These are phyloP conservation scores for Fratercula arctica DNA, from an alignment of 2,797 vertebrate species.

Conservation along the genomic window DNA sequence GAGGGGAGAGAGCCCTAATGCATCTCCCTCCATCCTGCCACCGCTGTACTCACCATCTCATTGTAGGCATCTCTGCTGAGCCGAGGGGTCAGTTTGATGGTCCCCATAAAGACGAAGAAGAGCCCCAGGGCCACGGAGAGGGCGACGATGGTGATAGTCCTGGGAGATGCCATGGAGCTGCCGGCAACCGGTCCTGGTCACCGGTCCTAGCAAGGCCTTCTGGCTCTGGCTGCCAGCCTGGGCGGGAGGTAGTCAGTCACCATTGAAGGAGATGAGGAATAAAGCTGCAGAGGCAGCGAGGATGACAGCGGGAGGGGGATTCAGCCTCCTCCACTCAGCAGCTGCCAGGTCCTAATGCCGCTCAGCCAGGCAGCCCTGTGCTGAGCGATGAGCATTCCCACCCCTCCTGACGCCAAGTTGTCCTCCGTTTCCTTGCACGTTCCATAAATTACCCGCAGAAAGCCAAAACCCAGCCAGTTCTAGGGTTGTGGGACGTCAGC, in stretches of 20 bases:
- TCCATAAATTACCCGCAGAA: neutral
- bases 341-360: conserved; percentile 78
- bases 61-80: conserved; percentile 96
- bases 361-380: neutral
- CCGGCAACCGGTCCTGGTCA: neutral
- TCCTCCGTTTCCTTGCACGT: neutral
- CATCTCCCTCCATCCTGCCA: neutral
- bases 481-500: neutral
- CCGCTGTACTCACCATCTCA: conserved; percentile 91
- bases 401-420: neutral
- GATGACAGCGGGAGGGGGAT: conserved; percentile 48
- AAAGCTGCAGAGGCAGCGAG: conserved; percentile 63
- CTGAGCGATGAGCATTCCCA: neutral
- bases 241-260: conserved; percentile 52
- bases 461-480: neutral
- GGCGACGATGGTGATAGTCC: conserved; percentile 93
- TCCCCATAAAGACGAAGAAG: conserved; percentile 99
- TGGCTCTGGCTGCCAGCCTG: conserved; percentile 36
- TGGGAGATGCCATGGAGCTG: conserved; percentile 88
- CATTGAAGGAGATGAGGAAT: conserved; percentile 60
- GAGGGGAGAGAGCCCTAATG: neutral
- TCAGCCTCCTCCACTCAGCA: conserved; percentile 61
- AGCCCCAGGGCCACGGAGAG: conserved; percentile 94
- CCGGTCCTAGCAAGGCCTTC: conserved; percentile 46
- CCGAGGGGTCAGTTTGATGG: conserved; percentile 94